Conservation (phyloP, 2,888 invertebrate species). For the Drosophila macrospina region DNA sequence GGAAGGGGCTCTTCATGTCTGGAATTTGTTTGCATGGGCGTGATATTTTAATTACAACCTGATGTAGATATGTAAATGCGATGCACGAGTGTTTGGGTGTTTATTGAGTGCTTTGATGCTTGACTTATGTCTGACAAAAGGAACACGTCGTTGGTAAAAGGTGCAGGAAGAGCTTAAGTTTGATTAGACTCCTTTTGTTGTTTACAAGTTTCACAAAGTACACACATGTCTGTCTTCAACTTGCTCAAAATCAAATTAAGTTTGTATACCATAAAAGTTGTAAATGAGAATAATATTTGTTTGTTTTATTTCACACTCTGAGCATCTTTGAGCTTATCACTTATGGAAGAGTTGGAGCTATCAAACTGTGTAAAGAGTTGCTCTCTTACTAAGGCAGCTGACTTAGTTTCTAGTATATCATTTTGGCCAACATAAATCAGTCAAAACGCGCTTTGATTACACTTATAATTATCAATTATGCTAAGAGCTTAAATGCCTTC, state of each 20-base stretch:
- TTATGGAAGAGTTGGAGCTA: background rate
- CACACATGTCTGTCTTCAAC: background rate
- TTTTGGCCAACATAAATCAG: constrained; percentile 1
- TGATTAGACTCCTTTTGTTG: constrained; percentile 34
- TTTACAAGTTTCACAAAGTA: background rate
- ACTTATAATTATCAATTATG: background rate
- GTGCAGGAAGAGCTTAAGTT: constrained; percentile 23
- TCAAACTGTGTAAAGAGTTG: background rate
- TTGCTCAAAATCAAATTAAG: background rate
- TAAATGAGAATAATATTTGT: background rate
- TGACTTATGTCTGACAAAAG: constrained; percentile 58
- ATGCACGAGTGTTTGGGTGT: constrained; percentile 9
- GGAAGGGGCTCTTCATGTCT: constrained; percentile 39
- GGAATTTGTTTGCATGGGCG: constrained; percentile 67
- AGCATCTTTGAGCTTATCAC: background rate
- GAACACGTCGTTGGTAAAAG: constrained; percentile 6
- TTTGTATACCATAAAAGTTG: background rate
- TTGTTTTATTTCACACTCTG: background rate
- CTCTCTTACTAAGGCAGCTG: background rate
- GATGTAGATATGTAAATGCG: constrained; percentile 53
- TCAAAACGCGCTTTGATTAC: constrained; percentile 1
- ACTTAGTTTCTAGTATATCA: background rate
- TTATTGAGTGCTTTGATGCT: constrained; percentile 64
- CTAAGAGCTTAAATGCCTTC: background rate
- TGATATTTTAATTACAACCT: constrained; percentile 79